Conservation (phyloP, 2,888 invertebrate species). For the Pyrocoelia pectoralis region DNA sequence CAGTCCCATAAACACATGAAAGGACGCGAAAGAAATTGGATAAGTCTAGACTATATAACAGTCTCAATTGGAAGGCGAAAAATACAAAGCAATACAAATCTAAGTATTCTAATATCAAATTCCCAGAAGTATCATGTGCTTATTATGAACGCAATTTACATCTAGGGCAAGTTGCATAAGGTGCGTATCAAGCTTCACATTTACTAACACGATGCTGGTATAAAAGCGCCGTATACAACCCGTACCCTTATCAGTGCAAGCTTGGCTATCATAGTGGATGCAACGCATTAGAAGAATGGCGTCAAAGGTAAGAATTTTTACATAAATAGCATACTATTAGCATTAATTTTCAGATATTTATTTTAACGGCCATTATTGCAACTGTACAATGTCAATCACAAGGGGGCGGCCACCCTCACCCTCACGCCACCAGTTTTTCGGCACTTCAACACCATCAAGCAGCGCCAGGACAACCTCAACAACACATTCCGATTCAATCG, state of each 20-base stretch:
- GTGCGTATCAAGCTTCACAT: conserved; percentile 43
- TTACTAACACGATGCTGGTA: conserved; percentile 38
- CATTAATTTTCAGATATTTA: neutral
- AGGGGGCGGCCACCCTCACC: conserved; percentile 39
- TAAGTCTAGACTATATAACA: conserved; percentile 23
- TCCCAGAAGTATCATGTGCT: conserved; percentile 46
- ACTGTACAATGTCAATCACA: conserved; percentile 36
- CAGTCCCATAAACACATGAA: conserved; percentile 12
- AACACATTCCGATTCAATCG: conserved; percentile 32
- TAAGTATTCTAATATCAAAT: conserved; percentile 39
- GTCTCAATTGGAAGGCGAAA: conserved; percentile 21
- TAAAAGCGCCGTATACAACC: conserved; percentile 44
- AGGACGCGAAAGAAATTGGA: conserved; percentile 22
- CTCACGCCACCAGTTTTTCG: conserved; percentile 45
- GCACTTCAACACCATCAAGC: conserved; percentile 47
- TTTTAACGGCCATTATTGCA: conserved; percentile 35
- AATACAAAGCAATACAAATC: conserved; percentile 29
- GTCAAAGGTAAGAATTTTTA: conserved; percentile 44
- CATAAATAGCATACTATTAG: neutral
- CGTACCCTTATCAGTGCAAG: conserved; percentile 46
- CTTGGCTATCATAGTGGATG: conserved; percentile 39
- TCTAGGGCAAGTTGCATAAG: conserved; percentile 44
- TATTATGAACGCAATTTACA: conserved; percentile 43
- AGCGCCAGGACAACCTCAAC: conserved; percentile 24
- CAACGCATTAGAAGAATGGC: conserved; percentile 41